Evolutionary conservation across 2,113 vertebrate genomes (phyloP).

Genomic region (Galemys pyrenaicus): DNA sequence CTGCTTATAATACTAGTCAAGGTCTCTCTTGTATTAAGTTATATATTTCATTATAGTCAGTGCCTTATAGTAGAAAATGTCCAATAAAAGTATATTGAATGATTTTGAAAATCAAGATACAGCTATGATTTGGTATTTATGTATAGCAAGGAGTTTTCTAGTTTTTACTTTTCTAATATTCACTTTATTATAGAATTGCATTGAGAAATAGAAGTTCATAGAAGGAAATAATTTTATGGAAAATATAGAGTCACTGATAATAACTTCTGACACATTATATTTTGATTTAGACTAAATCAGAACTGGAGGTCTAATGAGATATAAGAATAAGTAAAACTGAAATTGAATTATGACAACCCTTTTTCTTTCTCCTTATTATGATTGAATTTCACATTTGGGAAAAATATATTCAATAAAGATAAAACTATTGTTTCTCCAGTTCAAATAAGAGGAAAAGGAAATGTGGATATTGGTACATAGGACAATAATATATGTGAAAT

Average conservation of each 20-base stretch:
- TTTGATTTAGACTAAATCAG: conserved; percentile 42
- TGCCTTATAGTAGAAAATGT: background rate
- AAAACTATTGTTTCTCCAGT: background rate
- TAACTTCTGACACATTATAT: background rate
- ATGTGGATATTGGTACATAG: background rate
- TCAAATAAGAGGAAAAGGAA: background rate
- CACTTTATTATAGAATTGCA: background rate
- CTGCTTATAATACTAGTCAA: background rate
- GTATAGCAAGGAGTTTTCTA: background rate
- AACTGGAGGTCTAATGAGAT: background rate
- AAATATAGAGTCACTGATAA: background rate
- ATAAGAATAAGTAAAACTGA: background rate
- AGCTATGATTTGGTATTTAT: background rate
- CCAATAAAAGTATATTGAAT: background rate
- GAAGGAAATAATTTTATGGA: background rate
- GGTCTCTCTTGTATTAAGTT: background rate
- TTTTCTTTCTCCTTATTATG: background rate
- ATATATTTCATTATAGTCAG: background rate
- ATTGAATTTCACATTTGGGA: background rate
- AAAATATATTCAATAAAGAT: background rate
- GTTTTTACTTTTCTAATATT: background rate
- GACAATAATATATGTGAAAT: background rate
- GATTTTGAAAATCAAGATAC: background rate
- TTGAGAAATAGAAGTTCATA: background rate
- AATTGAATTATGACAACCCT: background rate